A percentile compares a stretch with the other conserved stretches of the same genome.
These are phyloP conservation scores for Mnemiopsis leidyi DNA, from an alignment of 37 sponge, comb jelly and placozoan genomes.

Conservation along the genomic window DNA sequence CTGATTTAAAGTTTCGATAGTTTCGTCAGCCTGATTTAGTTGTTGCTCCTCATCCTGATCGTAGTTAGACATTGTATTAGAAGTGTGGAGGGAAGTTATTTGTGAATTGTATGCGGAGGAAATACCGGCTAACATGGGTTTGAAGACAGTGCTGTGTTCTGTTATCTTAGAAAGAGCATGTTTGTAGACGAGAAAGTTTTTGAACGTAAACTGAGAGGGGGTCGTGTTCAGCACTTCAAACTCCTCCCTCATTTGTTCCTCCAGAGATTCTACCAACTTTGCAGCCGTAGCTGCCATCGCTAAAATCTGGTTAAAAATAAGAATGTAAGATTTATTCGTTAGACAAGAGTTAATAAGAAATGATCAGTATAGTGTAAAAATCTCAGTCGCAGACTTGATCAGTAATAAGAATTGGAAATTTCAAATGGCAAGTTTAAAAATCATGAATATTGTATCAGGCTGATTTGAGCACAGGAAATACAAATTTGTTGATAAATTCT, in stretches of 20 bases:
- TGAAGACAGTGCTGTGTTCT: slow-evolving; percentile 43
- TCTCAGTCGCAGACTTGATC: background rate
- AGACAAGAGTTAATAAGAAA: no score
- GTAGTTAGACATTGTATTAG: background rate
- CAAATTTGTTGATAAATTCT: background rate
- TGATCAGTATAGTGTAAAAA: background rate
- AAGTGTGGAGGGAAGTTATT: background rate
- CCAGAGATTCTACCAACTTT: background rate
- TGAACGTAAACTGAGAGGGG: slow-evolving; percentile 28
- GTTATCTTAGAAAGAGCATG: background rate
- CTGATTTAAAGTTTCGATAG: background rate
- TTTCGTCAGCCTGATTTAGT: background rate
- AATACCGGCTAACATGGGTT: slow-evolving; percentile 12
- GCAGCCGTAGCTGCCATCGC: background rate
- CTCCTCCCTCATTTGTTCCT: slow-evolving; percentile 14
- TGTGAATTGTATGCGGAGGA: slow-evolving; percentile 8
- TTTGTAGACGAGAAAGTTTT: slow-evolving; percentile 55
- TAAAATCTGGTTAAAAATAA: background rate
- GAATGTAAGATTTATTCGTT: no score
- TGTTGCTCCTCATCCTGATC: background rate
- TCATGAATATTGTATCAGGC: background rate
- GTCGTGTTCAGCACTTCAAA: background rate
- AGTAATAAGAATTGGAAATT: no score
- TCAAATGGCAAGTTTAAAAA: background rate
- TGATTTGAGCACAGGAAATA: background rate